Evolutionary conservation across 1,140 invertebrate species (phyloP).

Genomic region (Euwallacea similis): DNA sequence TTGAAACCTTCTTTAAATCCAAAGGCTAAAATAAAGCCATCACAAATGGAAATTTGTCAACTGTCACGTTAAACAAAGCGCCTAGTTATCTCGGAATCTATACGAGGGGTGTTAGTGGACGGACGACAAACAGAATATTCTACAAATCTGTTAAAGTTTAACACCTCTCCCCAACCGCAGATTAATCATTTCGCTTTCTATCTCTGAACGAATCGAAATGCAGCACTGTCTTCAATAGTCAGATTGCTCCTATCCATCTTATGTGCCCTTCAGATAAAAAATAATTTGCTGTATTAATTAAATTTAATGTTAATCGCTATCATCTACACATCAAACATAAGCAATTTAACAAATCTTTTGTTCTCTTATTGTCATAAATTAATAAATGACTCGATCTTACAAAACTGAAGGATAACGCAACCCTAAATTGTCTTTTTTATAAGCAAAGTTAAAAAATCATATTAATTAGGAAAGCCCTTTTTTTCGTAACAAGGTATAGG

Average conservation of each 20-base stretch:
- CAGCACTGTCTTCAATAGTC: constrained; percentile 22
- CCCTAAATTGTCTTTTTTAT: no score
- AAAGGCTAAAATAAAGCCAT: neutral
- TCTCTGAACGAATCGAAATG: constrained; percentile 32
- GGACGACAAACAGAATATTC: constrained; percentile 19
- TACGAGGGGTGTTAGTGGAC: constrained; percentile 10
- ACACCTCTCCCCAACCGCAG: constrained; percentile 36
- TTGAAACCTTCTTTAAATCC: neutral
- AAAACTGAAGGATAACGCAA: neutral
- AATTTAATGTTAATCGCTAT: constrained; percentile 10
- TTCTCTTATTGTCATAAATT: neutral
- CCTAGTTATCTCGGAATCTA: constrained; percentile 14
- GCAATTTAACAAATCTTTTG: neutral
- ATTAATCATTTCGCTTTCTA: constrained; percentile 37
- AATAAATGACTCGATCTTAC: neutral
- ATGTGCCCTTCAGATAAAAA: constrained; percentile 9
- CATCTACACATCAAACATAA: neutral
- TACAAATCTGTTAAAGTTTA: constrained; percentile 43
- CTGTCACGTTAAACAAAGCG: constrained; percentile 15
- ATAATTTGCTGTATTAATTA: constrained; percentile 28
- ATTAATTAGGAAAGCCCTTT: constrained; percentile 13
- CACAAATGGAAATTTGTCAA: constrained; percentile 11
- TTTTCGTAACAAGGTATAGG: constrained; percentile 8
- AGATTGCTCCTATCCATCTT: constrained; percentile 25
- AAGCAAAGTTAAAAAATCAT: constrained; percentile 3